Evolutionary conservation across 2,113 vertebrate species (phyloP), one percentile per base, ranked within the genome.

Genomic region (Urocynchramus pylzowi): DNA sequence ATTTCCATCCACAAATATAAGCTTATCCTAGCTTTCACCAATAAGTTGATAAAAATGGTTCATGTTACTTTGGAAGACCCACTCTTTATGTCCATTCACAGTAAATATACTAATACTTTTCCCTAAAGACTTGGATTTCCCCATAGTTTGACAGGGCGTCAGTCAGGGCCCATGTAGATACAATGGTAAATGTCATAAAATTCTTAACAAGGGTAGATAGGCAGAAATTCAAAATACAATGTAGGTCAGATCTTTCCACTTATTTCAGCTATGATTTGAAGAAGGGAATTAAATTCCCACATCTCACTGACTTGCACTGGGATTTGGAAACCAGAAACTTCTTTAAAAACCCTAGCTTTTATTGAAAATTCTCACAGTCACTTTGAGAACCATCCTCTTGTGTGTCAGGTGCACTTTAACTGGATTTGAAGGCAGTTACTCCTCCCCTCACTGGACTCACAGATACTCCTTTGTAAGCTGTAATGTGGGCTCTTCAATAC

Each of bases 401-500:
- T 92, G 77, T 82, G 80, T 81, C 86, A 93, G 93, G 79, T 92
- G 95, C 96, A 92, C 80, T 96, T 94, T 96, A 96, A 96, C 73
- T 79, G 73, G 39, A 94, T 95, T 92, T 93, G 77, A 95, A 92
- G 57, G 88, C 68, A 81, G 88, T 90, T 96, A 90, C 93, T 96
- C 79, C 85, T 95, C 90, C 87, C 92, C 78, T 94, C 92, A 33
- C 92, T 84, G 85, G 86, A 90, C 83, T 88, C 47, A 75, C 73
- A 93, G 71, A 90, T 93, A 90, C 80, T 94, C 80, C 90, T 96
- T 92, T 96, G 92, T 96, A 94, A 94, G 80, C 76, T 84, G 85
- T 95, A 94, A 94, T 96, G 90, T 95, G 83, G 96, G 88, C 80
- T 93, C 76, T 93, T 92, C 88, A 95, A 95, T 95, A 90, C 95